A percentile compares a stretch with the other conserved stretches of the same genome.
These are phyloP conservation scores for Formica selysi DNA, from an alignment of 1,140 invertebrate genomes.

Conservation along the genomic window DNA sequence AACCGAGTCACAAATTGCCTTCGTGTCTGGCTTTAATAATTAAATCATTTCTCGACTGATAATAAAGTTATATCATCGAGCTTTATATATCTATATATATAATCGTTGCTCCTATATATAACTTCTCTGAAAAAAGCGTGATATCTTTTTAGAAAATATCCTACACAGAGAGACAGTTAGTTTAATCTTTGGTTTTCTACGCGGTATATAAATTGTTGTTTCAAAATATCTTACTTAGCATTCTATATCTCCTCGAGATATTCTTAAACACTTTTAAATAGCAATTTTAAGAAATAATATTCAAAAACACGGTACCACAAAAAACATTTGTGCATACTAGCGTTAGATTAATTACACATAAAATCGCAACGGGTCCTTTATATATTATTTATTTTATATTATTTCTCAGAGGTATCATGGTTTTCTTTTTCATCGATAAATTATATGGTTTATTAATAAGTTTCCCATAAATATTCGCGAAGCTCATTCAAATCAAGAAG, in stretches of 20 bases:
- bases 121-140: constrained; percentile 14
- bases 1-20: constrained; percentile 49
- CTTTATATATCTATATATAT: constrained; percentile 11
- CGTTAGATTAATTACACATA: neutral
- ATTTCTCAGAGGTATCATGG: neutral
- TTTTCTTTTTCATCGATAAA: neutral
- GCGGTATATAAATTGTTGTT: constrained; percentile 8
- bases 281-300: constrained; percentile 13
- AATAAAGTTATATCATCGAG: constrained; percentile 42
- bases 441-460: neutral
- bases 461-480: constrained; percentile 13
- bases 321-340: constrained; percentile 16
- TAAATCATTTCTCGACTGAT: constrained; percentile 59
- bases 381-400: constrained; percentile 3
- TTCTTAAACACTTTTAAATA: constrained; percentile 19
- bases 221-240: neutral
- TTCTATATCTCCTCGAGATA: neutral
- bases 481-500: constrained; percentile 63
- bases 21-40: constrained; percentile 49
- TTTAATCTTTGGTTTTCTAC: constrained; percentile 24
- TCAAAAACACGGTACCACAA: constrained; percentile 27
- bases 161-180: neutral
- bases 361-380: neutral
- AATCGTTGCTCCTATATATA: neutral
- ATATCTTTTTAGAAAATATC: constrained; percentile 20